Percentiles rank a stretch among this genome's conserved stretches.
Evolutionary conservation across 2,113 vertebrate genomes (phyloP).

Genomic region (Neotragus moschatus): DNA sequence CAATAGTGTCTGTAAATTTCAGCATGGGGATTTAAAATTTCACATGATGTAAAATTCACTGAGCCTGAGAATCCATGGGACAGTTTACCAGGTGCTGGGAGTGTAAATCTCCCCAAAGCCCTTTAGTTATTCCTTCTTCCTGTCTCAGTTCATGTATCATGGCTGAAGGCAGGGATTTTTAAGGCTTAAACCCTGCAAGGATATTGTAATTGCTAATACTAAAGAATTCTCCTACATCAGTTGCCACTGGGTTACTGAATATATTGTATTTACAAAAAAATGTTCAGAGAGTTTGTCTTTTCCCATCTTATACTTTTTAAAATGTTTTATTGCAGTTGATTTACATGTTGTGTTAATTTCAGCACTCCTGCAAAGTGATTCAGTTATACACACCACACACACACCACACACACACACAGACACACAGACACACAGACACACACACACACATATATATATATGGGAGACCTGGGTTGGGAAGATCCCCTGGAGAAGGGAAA

Average conservation of each 20-base stretch:
- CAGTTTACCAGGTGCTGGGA: neutral
- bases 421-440: neutral
- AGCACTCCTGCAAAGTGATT: neutral
- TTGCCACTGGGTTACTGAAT: neutral
- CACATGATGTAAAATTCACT: constrained; percentile 28
- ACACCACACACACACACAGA: neutral
- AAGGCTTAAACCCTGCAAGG: neutral
- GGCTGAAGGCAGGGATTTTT: constrained; percentile 14
- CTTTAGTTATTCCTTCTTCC: neutral
- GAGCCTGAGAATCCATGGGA: constrained; percentile 1
- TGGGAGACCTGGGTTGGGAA: neutral
- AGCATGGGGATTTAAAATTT: constrained; percentile 48
- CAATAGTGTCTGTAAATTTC: constrained; percentile 3
- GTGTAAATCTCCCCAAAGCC: constrained; percentile 19
- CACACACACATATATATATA: neutral
- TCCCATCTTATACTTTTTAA: neutral
- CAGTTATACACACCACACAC: neutral
- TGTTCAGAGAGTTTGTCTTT: neutral
- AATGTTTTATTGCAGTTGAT: neutral
- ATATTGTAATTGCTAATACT: constrained; percentile 24
- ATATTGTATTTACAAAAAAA: neutral
- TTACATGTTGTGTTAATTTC: neutral
- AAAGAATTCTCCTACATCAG: neutral
- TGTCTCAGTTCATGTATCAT: constrained; percentile 17
- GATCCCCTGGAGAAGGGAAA: neutral